These are phyloP conservation scores for Apamea epomidion DNA, from an alignment of 2,888 invertebrate species.

Conservation along the genomic window DNA sequence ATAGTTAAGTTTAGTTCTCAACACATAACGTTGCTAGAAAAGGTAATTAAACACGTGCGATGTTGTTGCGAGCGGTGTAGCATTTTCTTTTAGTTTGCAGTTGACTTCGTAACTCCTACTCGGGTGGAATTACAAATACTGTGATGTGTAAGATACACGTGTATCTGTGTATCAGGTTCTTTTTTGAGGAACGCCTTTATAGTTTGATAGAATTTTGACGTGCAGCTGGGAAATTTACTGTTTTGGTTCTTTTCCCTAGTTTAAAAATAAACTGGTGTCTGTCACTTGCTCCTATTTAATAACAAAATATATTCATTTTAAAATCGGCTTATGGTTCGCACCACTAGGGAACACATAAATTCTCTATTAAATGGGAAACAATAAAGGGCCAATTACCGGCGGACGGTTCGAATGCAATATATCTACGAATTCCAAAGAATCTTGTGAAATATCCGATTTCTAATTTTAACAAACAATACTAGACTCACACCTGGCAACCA, in stretches of 20 bases:
- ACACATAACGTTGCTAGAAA: slow-evolving; percentile 30
- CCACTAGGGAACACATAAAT: too few relatives aligned
- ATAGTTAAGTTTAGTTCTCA: slow-evolving; percentile 45
- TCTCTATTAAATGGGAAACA: too few relatives aligned
- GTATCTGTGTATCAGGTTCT: background rate
- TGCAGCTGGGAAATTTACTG: background rate
- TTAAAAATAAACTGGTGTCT: background rate
- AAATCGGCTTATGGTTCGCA: too few relatives aligned
- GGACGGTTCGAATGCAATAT: too few relatives aligned
- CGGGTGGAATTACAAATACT: slow-evolving; percentile 28
- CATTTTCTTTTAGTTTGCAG: slow-evolving; percentile 43
- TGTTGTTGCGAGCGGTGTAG: slow-evolving; percentile 35
- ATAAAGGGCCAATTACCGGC: too few relatives aligned
- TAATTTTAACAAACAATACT: too few relatives aligned
- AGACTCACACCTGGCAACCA: too few relatives aligned
- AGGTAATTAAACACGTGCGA: slow-evolving; percentile 55
- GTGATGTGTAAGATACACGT: background rate
- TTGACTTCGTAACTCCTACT: slow-evolving; percentile 40
- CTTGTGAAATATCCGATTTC: too few relatives aligned
- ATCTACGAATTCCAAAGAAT: too few relatives aligned
- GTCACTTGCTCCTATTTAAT: too few relatives aligned
- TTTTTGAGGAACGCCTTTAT: background rate
- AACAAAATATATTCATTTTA: too few relatives aligned
- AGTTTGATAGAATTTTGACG: background rate
- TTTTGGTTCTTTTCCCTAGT: background rate